Evolutionary conservation across 1,140 invertebrate genomes (phyloP).

Genomic region (Drosophila guanche): DNA sequence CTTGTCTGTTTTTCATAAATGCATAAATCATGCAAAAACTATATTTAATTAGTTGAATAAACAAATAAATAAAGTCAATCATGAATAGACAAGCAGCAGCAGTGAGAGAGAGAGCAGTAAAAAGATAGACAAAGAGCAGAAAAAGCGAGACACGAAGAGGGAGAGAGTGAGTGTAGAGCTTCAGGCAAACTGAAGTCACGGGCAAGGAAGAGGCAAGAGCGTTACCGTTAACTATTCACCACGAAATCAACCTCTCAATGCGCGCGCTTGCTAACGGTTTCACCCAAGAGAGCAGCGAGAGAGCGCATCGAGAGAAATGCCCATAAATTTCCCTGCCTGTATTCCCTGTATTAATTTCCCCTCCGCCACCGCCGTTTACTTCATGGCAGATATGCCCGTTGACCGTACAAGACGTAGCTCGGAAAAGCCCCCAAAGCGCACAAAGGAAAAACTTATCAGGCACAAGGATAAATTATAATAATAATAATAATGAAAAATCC

Average conservation of each 20-base stretch:
- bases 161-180: neutral
- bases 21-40: too few relatives aligned
- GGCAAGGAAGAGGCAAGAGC: slow-evolving; percentile 2
- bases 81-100: slow-evolving; percentile 15
- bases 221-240: slow-evolving; percentile 27
- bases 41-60: too few relatives aligned
- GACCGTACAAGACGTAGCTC: slow-evolving; percentile 32
- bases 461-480: slow-evolving; percentile 71
- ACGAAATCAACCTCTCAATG: slow-evolving; percentile 13
- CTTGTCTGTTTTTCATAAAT: too few relatives aligned
- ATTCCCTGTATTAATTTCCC: slow-evolving; percentile 31
- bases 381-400: slow-evolving; percentile 39
- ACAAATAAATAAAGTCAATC: neutral
- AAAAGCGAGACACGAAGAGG: too few relatives aligned
- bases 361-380: slow-evolving; percentile 18
- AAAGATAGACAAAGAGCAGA: too few relatives aligned
- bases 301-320: neutral
- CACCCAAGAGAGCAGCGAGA: slow-evolving; percentile 2
- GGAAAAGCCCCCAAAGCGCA: slow-evolving; percentile 29
- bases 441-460: slow-evolving; percentile 46
- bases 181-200: too few relatives aligned
- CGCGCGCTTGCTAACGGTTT: slow-evolving; percentile 30
- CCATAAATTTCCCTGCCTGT: slow-evolving; percentile 56
- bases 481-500: slow-evolving; percentile 61
- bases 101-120: neutral